Evolutionary conservation across 2,888 invertebrate genomes (phyloP), one percentile per base, ranked within the genome.

Genomic region (Macrosiphum euphorbiae): DNA sequence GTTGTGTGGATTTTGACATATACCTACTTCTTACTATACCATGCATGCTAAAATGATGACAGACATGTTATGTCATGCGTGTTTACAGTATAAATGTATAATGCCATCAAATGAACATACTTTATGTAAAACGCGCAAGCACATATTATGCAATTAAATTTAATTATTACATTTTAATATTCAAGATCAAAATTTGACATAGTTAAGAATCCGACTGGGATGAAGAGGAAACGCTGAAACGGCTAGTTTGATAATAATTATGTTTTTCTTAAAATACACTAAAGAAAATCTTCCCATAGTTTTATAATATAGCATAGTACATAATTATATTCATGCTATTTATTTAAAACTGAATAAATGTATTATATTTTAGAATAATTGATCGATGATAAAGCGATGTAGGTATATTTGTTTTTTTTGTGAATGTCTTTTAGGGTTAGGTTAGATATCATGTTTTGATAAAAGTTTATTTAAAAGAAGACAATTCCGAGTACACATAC

Each of bases 191-290:
- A 35, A 78, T 78, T 78, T 78, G 35, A 78, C 78, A 24, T 35
- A 41, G 35, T 78, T 78, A 78, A 78, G 35, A 78, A 35, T 41
- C 35, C 8, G 35, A 35, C 20, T 35, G 35, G 20, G 78, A 35
- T 78, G 78, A 78, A 78, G 78, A 78, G 35, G 20, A 78, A 78
- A 78, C 20, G 35, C 35, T 35, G 20, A 78, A 78, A 78, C 20
- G 35, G 78, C 35, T 78, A n/a, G 35, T 78, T 78, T 35, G 20
- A 78, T 20, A 78, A 78, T 78, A 78, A 78, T 91, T 91, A 91
- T 85, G 35, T 47, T 61, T 91, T 67, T 91, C 67, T 35, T 91
- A 55, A 78, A 67, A 26, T 78, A 78, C 20, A 78, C 20, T 35
- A 78, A 5, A 35, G 35, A 35, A 78, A 20, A 35, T 35, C 20